Conservation (phyloP, 2,113 vertebrate genomes). For the Eptatretus burgeri region DNA sequence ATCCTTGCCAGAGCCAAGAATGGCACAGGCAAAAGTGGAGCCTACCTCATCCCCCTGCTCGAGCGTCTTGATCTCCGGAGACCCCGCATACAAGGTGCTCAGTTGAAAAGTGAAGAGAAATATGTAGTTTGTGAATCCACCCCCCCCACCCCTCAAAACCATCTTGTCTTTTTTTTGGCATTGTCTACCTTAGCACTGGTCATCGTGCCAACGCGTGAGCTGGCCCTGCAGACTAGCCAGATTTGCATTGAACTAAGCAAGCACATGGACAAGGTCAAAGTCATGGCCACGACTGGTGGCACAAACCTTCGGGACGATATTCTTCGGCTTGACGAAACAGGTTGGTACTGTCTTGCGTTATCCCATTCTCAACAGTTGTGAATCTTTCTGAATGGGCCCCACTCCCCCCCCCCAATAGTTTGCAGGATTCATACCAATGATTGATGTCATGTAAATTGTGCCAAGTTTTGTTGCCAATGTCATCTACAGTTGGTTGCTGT, state of each 20-base stretch:
- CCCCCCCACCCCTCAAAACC: too few relatives aligned
- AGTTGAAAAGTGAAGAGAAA: too few relatives aligned
- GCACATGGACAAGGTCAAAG: constrained; percentile 97
- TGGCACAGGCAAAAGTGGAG: constrained; percentile 96
- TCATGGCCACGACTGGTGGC: constrained; percentile 96
- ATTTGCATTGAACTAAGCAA: constrained; percentile 99
- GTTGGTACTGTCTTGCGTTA: constrained; percentile 16
- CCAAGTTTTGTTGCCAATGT: too few relatives aligned
- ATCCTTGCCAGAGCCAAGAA: constrained; percentile 98
- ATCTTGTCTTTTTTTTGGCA: too few relatives aligned
- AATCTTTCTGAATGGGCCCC: too few relatives aligned
- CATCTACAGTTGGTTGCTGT: too few relatives aligned
- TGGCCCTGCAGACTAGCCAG: constrained; percentile 97
- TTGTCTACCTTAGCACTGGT: constrained; percentile 36
- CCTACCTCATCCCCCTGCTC: constrained; percentile 99
- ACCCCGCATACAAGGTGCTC: constrained; percentile 80
- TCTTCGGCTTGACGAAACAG: constrained; percentile 92
- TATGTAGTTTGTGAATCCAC: too few relatives aligned
- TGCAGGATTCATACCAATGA: too few relatives aligned
- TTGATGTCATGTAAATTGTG: too few relatives aligned
- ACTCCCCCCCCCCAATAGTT: too few relatives aligned
- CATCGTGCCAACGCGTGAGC: constrained; percentile 90
- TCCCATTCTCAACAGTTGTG: too few relatives aligned
- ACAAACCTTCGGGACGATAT: constrained; percentile 96
- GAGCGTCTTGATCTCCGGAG: constrained; percentile 98